Evolutionary conservation across 2,888 invertebrate genomes (phyloP), one percentile per base, ranked within the genome.

Genomic region (Conops quadrifasciatus): DNA sequence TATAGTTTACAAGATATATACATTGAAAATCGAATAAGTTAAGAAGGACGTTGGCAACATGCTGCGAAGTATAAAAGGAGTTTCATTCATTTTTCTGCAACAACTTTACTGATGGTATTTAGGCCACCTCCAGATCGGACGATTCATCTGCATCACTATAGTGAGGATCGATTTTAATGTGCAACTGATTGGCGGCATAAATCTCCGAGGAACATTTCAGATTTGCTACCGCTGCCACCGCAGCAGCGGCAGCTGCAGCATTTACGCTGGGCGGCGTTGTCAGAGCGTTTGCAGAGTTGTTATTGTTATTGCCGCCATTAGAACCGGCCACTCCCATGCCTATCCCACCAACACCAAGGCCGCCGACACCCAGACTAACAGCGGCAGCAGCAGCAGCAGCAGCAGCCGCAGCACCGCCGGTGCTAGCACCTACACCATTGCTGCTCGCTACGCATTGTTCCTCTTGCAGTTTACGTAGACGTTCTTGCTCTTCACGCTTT

Each of bases 401-500:
- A n/a, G 58, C 36, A n/a, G 47, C 30, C 16, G 59, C 73, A 72
- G 45, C 71, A 74, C 58, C 75, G 66, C 78, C 92, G 88, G 84
- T 94, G 93, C 85, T 94, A 91, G 82, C 93, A 92, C 74, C 93
- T 85, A 85, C 93, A 92, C 72, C 93, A 68, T 47, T 72, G 73
- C 56, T 76, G 71, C 78, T 77, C 68, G 80, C 81, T 72, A 78
- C 80, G 60, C 84, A 84, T 74, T 93, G 90, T 83, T 94, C 94
- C 85, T 94, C 92, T 82, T 94, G 94, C 74, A 94, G 85, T 86
- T 94, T 93, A 72, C 94, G 89, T 78, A 94, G 87, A 72, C 94
- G 87, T 86, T 94, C 93, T 86, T 94, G 92, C 84, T 94, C 92
- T 84, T 93, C 97, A 2, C 96, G 91, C 84, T 96, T 96, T 84